Conservation (phyloP, 2,888 invertebrate species). For the Diplolepis rosae region DNA sequence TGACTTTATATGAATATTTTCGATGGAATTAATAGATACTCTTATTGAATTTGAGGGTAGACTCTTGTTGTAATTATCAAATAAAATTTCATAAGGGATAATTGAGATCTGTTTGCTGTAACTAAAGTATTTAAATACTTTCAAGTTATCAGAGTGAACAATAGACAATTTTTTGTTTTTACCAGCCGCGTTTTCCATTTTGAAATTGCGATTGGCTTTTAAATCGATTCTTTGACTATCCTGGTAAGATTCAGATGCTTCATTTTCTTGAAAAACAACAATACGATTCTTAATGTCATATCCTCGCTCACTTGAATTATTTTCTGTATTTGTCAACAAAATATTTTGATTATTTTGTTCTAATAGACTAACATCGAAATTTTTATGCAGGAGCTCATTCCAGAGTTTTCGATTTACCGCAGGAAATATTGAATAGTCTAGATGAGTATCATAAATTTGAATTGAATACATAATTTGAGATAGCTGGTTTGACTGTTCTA, state of each 20-base stretch:
- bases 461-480: neutral
- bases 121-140: neutral
- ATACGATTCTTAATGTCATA: neutral
- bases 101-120: neutral
- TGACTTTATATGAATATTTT: no score
- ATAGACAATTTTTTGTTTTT: neutral
- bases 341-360: neutral
- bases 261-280: conserved; percentile 24
- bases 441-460: no score
- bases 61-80: neutral
- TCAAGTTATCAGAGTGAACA: neutral
- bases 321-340: conserved; percentile 30
- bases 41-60: neutral
- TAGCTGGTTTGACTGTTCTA: no score
- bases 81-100: neutral
- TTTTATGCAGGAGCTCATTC: neutral
- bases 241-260: neutral
- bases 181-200: neutral
- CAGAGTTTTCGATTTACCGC: neutral
- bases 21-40: neutral
- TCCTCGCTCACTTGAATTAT: conserved; percentile 37
- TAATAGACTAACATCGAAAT: neutral
- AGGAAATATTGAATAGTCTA: neutral
- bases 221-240: neutral
- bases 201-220: neutral